These are phyloP conservation scores for Sus cebifrons DNA, from an alignment of 2,797 vertebrate genomes.

Conservation along the genomic window DNA sequence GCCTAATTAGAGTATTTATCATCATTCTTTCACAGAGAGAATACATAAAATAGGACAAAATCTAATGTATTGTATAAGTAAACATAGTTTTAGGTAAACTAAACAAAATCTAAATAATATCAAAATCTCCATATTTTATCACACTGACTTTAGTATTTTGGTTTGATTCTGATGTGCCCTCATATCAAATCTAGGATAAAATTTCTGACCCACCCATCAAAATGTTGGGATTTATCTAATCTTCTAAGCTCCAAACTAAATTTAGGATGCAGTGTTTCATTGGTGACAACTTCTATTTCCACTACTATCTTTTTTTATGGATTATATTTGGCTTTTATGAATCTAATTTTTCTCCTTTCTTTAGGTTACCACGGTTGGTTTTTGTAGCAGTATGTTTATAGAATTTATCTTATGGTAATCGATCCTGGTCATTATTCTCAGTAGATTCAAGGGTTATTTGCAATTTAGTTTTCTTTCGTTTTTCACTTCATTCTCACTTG, in stretches of 20 bases:
- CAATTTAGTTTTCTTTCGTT: neutral
- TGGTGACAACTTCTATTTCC: neutral
- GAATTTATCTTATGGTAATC: slow-evolving; percentile 27
- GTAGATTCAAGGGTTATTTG: neutral
- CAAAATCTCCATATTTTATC: neutral
- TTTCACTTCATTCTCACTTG: neutral
- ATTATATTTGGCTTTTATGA: slow-evolving; percentile 54
- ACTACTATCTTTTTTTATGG: neutral
- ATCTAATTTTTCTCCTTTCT: slow-evolving; percentile 35
- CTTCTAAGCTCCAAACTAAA: neutral
- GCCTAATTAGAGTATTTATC: neutral
- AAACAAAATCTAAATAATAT: neutral
- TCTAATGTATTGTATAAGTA: neutral
- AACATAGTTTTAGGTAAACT: neutral
- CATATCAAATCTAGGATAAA: neutral
- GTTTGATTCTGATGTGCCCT: neutral
- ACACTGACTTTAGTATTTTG: neutral
- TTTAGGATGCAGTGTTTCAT: slow-evolving; percentile 21
- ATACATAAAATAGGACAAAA: neutral
- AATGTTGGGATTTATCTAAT: neutral
- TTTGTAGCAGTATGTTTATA: slow-evolving; percentile 60
- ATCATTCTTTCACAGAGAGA: neutral
- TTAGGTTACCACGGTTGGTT: slow-evolving; percentile 19
- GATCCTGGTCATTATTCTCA: slow-evolving; percentile 59
- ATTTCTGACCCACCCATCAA: neutral